Evolutionary conservation across 1,140 invertebrate species (phyloP).

Genomic region (Drosophila pruinosa): DNA sequence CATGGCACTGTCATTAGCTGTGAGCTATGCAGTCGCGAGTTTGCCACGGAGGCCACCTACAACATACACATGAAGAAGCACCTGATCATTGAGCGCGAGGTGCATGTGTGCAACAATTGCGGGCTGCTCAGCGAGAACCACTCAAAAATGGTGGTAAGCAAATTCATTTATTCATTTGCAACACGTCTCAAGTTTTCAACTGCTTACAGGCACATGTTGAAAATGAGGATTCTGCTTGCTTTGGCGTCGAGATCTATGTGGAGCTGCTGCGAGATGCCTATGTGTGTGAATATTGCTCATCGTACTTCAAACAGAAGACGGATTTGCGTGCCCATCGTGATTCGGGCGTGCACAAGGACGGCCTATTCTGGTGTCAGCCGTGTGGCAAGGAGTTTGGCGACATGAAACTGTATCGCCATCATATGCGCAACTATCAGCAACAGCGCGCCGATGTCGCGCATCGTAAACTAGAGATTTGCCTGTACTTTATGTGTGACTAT

Average conservation of each 20-base stretch:
- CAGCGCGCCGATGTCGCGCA: constrained; percentile 44
- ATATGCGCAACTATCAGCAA: constrained; percentile 59
- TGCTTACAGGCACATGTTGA: constrained; percentile 19
- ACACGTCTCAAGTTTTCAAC: no score
- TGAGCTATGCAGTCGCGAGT: constrained; percentile 66
- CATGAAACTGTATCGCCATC: constrained; percentile 68
- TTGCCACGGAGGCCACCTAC: constrained; percentile 50
- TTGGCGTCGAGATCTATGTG: constrained; percentile 27
- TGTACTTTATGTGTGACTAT: constrained; percentile 67
- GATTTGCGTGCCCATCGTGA: constrained; percentile 59
- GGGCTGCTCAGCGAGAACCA: constrained; percentile 51
- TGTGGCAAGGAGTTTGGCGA: constrained; percentile 56
- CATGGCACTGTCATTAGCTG: constrained; percentile 57
- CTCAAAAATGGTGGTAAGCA: constrained; percentile 35
- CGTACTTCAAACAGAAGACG: constrained; percentile 53
- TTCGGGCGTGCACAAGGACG: constrained; percentile 55
- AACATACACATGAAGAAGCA: constrained; percentile 66
- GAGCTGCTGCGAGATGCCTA: constrained; percentile 57
- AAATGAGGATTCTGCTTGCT: constrained; percentile 26
- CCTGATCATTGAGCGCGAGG: constrained; percentile 55
- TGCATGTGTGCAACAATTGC: constrained; percentile 59
- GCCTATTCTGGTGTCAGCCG: constrained; percentile 52
- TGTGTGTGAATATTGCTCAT: constrained; percentile 65
- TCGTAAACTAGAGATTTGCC: constrained; percentile 49
- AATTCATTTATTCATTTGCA: background rate